Evolutionary conservation across 2,113 vertebrate genomes (phyloP), one percentile per base, ranked within the genome.

Genomic region (Platanista minor): DNA sequence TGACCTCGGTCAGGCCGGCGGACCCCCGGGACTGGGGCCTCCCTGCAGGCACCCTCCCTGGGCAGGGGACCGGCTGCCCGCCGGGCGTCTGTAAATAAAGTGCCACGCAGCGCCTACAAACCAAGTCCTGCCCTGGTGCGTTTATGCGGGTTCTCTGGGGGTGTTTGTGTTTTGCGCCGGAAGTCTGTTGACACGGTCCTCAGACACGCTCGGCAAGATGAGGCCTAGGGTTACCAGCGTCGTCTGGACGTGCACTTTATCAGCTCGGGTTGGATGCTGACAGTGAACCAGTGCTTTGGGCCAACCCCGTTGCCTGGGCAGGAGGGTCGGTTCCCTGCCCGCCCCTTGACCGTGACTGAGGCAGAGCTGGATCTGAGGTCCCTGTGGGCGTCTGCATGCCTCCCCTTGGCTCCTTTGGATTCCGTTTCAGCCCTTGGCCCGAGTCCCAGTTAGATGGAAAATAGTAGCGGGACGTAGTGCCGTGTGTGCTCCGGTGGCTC

Each of bases 71-170:
- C 0, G 3, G 74, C 59, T 6, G 4, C 8, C 3, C 4, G 0
- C 6, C 0, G 14, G 74, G 12, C 1, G 2, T 27, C 25, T 1
- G 2, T 13, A 31, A 83, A 83, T 75, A 82, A 87, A 95, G 1
- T 4, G n/a, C 39, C 1, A 0, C 0, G 3, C 1, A 0, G 18
- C 0, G 36, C 36, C 39, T 5, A 3, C 9, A 13, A 0, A 8
- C 1, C 0, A 0, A 0, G 29, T 27, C 39, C 64, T 61, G 41
- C 25, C 27, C 52, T 17, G 41, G 14, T 33, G 41, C 0, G 0
- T 17, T 52, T 3, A 3, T 0, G 17, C 12, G 33, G 29, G 31
- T 20, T 20, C 29, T 54, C 13, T 0, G 41, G 27, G 1, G 9
- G 23, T 0, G 52, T 29, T 33, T 36, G 2, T 4, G 0, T 12